phyloP scores from a whole-genome alignment of 2,113 vertebrate genomes.

The Balaeniceps rex region DNA sequence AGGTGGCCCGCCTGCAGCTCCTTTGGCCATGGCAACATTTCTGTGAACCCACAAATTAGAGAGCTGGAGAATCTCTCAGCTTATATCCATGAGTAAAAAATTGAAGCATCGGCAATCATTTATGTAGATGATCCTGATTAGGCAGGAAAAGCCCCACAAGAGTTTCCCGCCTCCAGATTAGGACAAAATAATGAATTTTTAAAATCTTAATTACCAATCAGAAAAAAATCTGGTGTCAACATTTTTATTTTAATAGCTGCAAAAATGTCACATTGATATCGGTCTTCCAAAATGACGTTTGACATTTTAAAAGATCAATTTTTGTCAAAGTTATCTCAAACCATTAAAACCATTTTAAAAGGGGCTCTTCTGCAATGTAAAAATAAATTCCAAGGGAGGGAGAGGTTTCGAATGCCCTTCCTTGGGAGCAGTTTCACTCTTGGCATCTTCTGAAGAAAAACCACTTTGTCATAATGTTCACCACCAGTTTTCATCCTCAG shows the following conservation, averaged over 20 bases:
- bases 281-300: background rate
- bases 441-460: background rate
- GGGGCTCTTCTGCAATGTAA: background rate
- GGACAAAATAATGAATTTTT: background rate
- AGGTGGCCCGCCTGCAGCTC: background rate
- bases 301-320: slow-evolving; percentile 37
- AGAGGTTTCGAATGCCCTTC: background rate
- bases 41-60: background rate
- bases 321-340: background rate
- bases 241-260: background rate
- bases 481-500: slow-evolving; percentile 32
- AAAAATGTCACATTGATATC: slow-evolving; percentile 5
- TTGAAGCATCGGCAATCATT: background rate
- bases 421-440: background rate
- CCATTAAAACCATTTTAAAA: background rate
- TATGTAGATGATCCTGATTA: background rate
- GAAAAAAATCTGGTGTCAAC: background rate
- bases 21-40: background rate
- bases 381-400: background rate
- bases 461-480: slow-evolving; percentile 16
- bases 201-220: background rate
- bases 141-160: background rate
- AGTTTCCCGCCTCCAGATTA: background rate
- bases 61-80: background rate
- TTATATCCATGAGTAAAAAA: background rate